Conservation (phyloP, 2,888 invertebrate species). For the Eupithecia dodoneata region DNA sequence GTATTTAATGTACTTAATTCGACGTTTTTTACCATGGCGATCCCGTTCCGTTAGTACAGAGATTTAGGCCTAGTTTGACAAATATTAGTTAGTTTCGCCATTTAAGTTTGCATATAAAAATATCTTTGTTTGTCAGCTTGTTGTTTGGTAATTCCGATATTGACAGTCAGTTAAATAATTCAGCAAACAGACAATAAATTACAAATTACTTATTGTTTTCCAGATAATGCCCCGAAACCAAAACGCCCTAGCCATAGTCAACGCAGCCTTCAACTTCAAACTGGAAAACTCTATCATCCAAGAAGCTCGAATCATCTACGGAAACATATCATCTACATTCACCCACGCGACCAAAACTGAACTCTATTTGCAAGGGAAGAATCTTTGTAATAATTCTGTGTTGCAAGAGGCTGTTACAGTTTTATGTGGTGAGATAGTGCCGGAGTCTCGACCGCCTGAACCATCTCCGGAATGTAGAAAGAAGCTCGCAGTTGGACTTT, state of each 20-base stretch:
- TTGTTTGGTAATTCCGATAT: too few relatives aligned
- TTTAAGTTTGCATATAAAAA: too few relatives aligned
- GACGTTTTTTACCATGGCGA: too few relatives aligned
- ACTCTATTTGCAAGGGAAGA: slow-evolving; percentile 74
- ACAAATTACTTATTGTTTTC: slow-evolving; percentile 8
- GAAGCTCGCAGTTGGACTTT: slow-evolving; percentile 88
- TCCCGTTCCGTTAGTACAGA: too few relatives aligned
- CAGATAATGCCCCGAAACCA: slow-evolving; percentile 90
- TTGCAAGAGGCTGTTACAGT: slow-evolving; percentile 79
- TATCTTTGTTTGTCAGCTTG: too few relatives aligned
- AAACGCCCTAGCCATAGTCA: slow-evolving; percentile 90
- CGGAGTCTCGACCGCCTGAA: slow-evolving; percentile 86
- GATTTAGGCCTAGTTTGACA: too few relatives aligned
- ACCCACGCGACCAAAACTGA: slow-evolving; percentile 86
- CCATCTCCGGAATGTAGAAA: slow-evolving; percentile 87
- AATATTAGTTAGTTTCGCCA: too few relatives aligned
- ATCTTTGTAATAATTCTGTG: slow-evolving; percentile 64
- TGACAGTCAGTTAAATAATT: too few relatives aligned
- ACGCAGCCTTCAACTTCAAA: slow-evolving; percentile 88
- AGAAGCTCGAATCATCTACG: slow-evolving; percentile 85
- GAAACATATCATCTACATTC: slow-evolving; percentile 85
- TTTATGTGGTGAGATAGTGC: slow-evolving; percentile 85
- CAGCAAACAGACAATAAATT: too few relatives aligned
- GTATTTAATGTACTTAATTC: too few relatives aligned
- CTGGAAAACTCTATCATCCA: slow-evolving; percentile 60